Percentiles rank a stretch among this genome's conserved stretches.
These are phyloP conservation scores for Gasterosteus nipponicus DNA, from an alignment of 2,113 vertebrate genomes.

Conservation along the genomic window DNA sequence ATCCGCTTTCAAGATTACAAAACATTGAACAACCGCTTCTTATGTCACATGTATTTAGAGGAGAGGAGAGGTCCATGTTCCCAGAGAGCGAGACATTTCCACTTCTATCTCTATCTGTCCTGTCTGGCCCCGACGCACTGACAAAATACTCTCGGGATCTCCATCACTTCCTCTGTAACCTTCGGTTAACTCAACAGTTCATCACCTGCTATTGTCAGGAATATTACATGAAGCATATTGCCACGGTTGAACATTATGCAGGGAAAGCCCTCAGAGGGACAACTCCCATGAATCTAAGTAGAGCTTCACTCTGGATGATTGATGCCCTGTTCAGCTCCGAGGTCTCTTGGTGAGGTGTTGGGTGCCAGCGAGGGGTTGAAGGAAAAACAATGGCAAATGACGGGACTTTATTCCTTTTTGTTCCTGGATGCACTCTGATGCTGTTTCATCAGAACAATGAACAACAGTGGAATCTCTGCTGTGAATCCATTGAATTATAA, in stretches of 20 bases:
- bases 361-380: conserved; percentile 28
- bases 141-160: conserved; percentile 33
- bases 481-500: conserved; percentile 62
- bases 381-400: conserved; percentile 40
- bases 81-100: conserved; percentile 34
- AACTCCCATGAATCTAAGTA: conserved; percentile 44
- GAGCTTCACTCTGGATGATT: conserved; percentile 39
- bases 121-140: conserved; percentile 23
- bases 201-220: conserved; percentile 19
- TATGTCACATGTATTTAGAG: conserved; percentile 18
- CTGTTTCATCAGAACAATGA: conserved; percentile 53
- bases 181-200: conserved; percentile 17
- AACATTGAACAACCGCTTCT: not conserved
- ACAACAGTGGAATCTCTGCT: conserved; percentile 42
- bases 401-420: conserved; percentile 31
- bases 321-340: conserved; percentile 36
- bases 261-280: conserved; percentile 18
- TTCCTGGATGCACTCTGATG: conserved; percentile 32
- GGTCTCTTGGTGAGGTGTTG: conserved; percentile 33
- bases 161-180: conserved; percentile 15
- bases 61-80: conserved; percentile 19
- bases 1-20: not conserved
- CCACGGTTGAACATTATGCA: conserved; percentile 42
- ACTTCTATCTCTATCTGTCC: conserved; percentile 38
- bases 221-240: conserved; percentile 49